Evolutionary conservation across 2,113 vertebrate species (phyloP).

Genomic region (Upupa epops): DNA sequence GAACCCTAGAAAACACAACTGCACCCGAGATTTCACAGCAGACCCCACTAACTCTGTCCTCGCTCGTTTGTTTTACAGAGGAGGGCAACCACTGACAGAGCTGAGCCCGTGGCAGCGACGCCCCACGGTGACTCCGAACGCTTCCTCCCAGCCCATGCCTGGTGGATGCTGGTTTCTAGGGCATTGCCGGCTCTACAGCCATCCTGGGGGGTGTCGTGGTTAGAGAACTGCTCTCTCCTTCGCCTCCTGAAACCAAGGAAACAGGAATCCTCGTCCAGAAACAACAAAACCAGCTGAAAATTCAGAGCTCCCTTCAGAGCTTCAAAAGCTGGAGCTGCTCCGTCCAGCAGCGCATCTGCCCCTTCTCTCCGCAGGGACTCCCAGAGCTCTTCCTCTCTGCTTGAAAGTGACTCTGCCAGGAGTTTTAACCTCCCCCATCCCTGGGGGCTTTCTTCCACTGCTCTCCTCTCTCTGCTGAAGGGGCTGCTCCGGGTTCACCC

Average conservation of each 20-base stretch:
- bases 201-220: not conserved
- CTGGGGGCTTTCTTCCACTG: not conserved
- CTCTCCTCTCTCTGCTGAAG: not conserved
- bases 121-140: rapidly evolving
- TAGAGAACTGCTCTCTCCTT: not conserved
- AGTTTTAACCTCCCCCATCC: not conserved
- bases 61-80: constrained; percentile 54
- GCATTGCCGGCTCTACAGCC: rapidly evolving
- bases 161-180: not conserved
- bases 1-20: not conserved
- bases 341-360: not conserved
- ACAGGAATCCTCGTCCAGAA: not conserved
- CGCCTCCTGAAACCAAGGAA: not conserved
- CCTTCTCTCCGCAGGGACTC: not conserved
- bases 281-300: not conserved
- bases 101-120: not conserved
- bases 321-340: too few species aligned
- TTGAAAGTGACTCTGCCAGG: not conserved
- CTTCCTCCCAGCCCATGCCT: not conserved
- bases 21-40: not conserved
- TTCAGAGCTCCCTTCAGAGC: not conserved
- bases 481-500: rapidly evolving
- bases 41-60: not conserved
- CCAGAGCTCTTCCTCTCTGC: not conserved
- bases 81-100: constrained; percentile 50